These are phyloP conservation scores for Heliocidaris erythrogramma DNA, from an alignment of 35 echinoderm and acorn worm species.

Conservation along the genomic window DNA sequence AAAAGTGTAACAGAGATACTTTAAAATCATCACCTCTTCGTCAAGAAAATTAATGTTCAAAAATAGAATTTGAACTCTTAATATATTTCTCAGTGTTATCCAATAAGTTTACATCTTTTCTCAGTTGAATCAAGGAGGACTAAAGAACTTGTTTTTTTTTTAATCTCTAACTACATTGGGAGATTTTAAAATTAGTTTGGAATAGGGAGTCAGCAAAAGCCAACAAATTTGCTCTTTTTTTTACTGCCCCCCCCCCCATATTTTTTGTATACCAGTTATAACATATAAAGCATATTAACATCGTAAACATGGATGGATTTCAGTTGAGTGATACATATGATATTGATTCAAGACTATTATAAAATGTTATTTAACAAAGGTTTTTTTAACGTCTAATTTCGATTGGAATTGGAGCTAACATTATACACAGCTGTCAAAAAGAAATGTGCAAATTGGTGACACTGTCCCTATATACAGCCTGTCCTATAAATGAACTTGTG, in stretches of 20 bases:
- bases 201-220: neutral
- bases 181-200: neutral
- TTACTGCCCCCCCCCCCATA: neutral
- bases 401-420: neutral
- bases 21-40: too few species aligned
- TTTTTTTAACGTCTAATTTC: neutral
- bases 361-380: neutral
- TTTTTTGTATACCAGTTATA: neutral
- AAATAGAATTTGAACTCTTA: neutral
- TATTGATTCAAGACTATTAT: too few species aligned
- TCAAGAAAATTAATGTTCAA: neutral
- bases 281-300: neutral
- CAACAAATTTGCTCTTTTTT: neutral
- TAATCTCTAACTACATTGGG: too few species aligned
- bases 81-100: too few species aligned
- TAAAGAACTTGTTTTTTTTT: neutral
- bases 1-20: neutral
- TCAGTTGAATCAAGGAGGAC: too few species aligned
- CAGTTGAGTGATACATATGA: too few species aligned
- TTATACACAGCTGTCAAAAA: neutral
- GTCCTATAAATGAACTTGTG: neutral
- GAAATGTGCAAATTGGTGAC: neutral
- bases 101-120: too few species aligned
- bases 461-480: neutral
- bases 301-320: too few species aligned